Conservation (phyloP, 2,797 vertebrate genomes). For the Telmatherina bonti region DNA sequence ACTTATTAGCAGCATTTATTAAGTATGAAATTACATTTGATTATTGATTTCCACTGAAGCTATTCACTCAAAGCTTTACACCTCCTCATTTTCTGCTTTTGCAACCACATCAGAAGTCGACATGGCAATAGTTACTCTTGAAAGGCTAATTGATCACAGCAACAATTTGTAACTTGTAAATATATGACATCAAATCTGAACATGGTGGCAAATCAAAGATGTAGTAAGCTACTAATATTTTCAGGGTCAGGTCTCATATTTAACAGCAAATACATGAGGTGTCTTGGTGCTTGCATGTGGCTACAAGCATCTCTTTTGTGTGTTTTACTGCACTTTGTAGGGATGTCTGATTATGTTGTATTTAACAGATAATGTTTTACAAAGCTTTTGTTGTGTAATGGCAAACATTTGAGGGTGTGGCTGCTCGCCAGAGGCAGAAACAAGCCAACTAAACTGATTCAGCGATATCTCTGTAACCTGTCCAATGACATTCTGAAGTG, state of each 20-base stretch:
- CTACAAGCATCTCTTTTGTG: not conserved
- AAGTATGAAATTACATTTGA: not conserved
- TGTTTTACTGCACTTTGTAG: not conserved
- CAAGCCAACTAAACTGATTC: slow-evolving; percentile 17
- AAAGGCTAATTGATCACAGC: not conserved
- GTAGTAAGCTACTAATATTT: not conserved
- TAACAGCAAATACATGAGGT: not conserved
- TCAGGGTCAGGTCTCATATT: not conserved
- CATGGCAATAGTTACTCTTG: not conserved
- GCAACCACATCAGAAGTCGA: not conserved
- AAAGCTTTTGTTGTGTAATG: slow-evolving; percentile 44
- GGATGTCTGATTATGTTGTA: slow-evolving; percentile 5
- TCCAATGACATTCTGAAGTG: slow-evolving; percentile 55
- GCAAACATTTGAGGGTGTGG: slow-evolving; percentile 49
- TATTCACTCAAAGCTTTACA: too few relatives aligned
- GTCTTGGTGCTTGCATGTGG: not conserved
- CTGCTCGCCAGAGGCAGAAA: slow-evolving; percentile 26
- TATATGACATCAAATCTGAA: not conserved
- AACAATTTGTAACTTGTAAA: not conserved
- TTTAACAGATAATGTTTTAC: slow-evolving; percentile 35
- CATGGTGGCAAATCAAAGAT: not conserved
- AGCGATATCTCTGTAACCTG: slow-evolving; percentile 49
- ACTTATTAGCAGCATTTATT: not conserved
- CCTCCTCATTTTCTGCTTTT: not conserved
- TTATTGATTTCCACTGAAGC: not conserved